These are phyloP conservation scores for Watsonalla cultraria DNA, from an alignment of 2,888 invertebrate genomes.

Conservation along the genomic window DNA sequence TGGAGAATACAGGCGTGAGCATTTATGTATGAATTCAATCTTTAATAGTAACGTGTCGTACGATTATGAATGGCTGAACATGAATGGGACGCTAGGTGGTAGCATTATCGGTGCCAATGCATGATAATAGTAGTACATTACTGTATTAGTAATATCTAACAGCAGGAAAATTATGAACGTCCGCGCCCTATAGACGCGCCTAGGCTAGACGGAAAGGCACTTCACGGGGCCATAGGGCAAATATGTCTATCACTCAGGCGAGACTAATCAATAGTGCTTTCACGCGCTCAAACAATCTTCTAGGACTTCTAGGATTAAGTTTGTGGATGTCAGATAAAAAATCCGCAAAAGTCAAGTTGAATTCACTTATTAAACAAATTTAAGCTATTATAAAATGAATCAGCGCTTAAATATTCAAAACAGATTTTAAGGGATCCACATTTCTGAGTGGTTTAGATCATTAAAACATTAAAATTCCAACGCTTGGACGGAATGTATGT, in stretches of 20 bases:
- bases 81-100: conserved; percentile 44
- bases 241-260: conserved; percentile 44
- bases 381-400: neutral
- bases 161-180: conserved; percentile 35
- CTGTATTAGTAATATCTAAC: conserved; percentile 28
- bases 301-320: conserved; percentile 19
- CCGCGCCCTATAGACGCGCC: conserved; percentile 33
- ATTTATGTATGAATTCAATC: neutral
- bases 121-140: conserved; percentile 20
- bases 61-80: conserved; percentile 30
- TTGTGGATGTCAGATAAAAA: conserved; percentile 25
- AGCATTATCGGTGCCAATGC: conserved; percentile 32
- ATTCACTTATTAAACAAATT: neutral
- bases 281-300: conserved; percentile 34
- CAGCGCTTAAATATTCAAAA: neutral
- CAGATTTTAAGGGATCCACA: neutral
- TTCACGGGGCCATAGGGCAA: conserved; percentile 23
- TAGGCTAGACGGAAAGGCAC: conserved; percentile 32
- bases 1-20: too few species aligned
- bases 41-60: neutral
- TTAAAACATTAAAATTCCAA: neutral
- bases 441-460: neutral
- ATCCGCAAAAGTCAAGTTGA: conserved; percentile 1
- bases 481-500: neutral
- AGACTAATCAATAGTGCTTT: conserved; percentile 58